phyloP scores from a whole-genome alignment of 2,888 invertebrate species.

The Erebia ligea region DNA sequence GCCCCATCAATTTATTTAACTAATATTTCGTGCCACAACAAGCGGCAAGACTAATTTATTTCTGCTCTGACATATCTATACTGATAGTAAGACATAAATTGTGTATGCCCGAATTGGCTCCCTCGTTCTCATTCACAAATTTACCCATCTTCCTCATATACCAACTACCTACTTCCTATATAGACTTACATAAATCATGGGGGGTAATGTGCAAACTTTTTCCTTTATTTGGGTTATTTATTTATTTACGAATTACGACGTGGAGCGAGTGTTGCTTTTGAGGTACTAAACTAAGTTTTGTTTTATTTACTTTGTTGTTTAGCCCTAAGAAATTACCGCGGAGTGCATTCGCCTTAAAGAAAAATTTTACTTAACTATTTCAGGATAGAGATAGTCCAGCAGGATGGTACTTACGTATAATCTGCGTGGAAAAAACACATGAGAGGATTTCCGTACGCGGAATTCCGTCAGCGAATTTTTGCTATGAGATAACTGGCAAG shows the following conservation, averaged over 20 bases:
- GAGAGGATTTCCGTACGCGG: not conserved
- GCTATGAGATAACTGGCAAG: no score
- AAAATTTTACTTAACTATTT: not conserved
- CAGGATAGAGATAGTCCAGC: not conserved
- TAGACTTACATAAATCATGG: constrained; percentile 16
- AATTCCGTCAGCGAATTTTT: no score
- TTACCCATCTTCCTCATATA: not conserved
- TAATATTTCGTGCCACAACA: constrained; percentile 1
- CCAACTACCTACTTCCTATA: constrained; percentile 5
- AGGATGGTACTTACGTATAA: not conserved
- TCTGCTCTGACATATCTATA: constrained; percentile 8
- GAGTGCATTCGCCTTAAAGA: not conserved
- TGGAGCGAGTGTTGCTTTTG: constrained; percentile 13
- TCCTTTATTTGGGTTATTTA: constrained; percentile 18
- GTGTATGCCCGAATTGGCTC: constrained; percentile 3
- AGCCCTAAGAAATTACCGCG: not conserved
- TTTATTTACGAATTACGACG: constrained; percentile 17
- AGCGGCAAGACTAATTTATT: constrained; percentile 12
- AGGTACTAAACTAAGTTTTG: constrained; percentile 1
- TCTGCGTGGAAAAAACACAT: no score
- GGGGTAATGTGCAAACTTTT: constrained; percentile 17
- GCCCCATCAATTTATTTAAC: constrained; percentile 2
- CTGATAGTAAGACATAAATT: constrained; percentile 14
- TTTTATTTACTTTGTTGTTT: not conserved
- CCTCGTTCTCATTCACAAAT: constrained; percentile 8